Conservation (phyloP, 2,113 vertebrate species). For the Todiramphus saurophagus region DNA sequence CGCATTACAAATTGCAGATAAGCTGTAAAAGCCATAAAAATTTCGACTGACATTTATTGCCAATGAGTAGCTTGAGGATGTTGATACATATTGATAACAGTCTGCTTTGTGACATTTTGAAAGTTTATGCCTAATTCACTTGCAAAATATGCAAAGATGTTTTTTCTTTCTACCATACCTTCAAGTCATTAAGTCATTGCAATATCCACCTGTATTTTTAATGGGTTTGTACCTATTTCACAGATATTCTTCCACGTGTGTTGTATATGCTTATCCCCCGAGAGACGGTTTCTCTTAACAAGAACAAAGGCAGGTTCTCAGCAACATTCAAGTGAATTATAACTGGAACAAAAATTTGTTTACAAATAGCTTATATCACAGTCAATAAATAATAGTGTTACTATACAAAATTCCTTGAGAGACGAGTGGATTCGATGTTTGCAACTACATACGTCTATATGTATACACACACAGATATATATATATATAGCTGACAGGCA, state of each 20-base stretch:
- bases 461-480: not conserved
- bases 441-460: not conserved
- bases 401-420: not conserved
- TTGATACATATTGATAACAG: conserved; percentile 77
- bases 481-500: not conserved
- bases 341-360: not conserved
- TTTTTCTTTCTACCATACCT: not conserved
- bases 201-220: not conserved
- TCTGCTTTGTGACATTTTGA: conserved; percentile 74
- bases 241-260: not conserved
- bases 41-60: conserved; percentile 74
- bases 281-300: not conserved
- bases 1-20: conserved; percentile 71
- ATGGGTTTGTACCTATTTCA: not conserved
- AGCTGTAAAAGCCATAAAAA: conserved; percentile 73
- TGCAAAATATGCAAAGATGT: conserved; percentile 51
- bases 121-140: conserved; percentile 74
- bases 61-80: conserved; percentile 69
- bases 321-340: not conserved
- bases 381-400: not conserved
- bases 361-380: not conserved
- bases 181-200: conserved; percentile 3
- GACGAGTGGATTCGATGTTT: not conserved
- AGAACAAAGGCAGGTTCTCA: not conserved
- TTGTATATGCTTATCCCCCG: not conserved